A percentile compares a stretch with the other conserved stretches of the same genome.
Conservation (phyloP, 1,140 invertebrate species). For the Drosophila jambulina region DNA sequence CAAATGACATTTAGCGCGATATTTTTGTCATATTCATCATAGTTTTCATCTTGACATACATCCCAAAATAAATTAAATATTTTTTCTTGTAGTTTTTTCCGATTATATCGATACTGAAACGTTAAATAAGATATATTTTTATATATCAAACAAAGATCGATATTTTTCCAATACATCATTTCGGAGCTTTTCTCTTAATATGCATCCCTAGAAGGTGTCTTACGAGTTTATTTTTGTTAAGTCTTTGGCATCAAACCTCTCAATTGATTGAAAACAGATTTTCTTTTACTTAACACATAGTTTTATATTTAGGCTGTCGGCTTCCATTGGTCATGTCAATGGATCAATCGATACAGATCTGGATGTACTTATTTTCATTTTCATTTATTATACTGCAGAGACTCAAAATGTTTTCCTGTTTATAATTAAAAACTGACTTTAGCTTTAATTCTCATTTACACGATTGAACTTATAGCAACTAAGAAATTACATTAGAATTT, state of each 20-base stretch:
- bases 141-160: not conserved
- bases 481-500: conserved; percentile 57
- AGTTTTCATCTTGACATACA: no score
- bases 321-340: not conserved
- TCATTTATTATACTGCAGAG: conserved; percentile 31
- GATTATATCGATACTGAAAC: no score
- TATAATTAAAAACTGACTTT: conserved; percentile 40
- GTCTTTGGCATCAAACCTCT: not conserved
- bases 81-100: no score
- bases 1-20: no score
- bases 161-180: not conserved
- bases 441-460: conserved; percentile 61
- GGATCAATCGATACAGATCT: not conserved
- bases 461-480: conserved; percentile 53
- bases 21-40: no score
- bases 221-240: not conserved
- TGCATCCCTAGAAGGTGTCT: not conserved
- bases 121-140: no score
- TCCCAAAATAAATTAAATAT: no score
- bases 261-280: not conserved
- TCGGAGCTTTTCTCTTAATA: no score
- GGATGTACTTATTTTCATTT: conserved; percentile 7
- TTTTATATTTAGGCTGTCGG: not conserved
- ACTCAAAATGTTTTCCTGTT: conserved; percentile 21
- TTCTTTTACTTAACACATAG: not conserved